phyloP scores from a whole-genome alignment of 2,797 vertebrate genomes.

The Enteromius paludinosus region DNA sequence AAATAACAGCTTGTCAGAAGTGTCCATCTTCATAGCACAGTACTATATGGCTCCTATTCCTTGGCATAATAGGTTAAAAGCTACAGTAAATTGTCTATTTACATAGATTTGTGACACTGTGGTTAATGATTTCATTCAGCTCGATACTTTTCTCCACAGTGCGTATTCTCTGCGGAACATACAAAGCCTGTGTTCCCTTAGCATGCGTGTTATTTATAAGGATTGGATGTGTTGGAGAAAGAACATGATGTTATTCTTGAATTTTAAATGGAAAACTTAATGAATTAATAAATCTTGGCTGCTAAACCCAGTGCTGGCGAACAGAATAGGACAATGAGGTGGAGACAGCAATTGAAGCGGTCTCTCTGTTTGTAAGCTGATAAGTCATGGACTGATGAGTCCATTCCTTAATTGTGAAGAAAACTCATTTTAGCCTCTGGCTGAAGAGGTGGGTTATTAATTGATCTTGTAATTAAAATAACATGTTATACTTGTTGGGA shows the following conservation, averaged over 20 bases:
- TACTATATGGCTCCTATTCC: slow-evolving; percentile 43
- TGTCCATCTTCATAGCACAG: slow-evolving; percentile 42
- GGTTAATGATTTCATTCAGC: slow-evolving; percentile 66
- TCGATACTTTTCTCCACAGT: slow-evolving; percentile 51
- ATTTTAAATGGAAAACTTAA: slow-evolving; percentile 81
- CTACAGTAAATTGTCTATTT: slow-evolving; percentile 59
- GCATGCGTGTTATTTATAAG: slow-evolving; percentile 75
- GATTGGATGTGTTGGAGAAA: slow-evolving; percentile 71
- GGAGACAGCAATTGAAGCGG: slow-evolving; percentile 75
- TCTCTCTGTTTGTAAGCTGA: slow-evolving; percentile 81
- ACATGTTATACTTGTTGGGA: slow-evolving; percentile 64
- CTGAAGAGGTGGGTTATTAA: slow-evolving; percentile 82
- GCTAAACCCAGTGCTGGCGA: slow-evolving; percentile 71
- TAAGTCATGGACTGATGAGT: slow-evolving; percentile 85
- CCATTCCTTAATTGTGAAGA: slow-evolving; percentile 80
- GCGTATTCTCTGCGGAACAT: slow-evolving; percentile 33
- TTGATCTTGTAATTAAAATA: slow-evolving; percentile 81
- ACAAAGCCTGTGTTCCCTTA: slow-evolving; percentile 55
- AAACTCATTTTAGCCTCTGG: slow-evolving; percentile 79
- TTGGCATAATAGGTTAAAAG: slow-evolving; percentile 41
- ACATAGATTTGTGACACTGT: slow-evolving; percentile 57
- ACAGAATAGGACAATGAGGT: slow-evolving; percentile 77
- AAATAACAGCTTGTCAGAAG: slow-evolving; percentile 51
- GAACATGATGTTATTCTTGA: slow-evolving; percentile 77
- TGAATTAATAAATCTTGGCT: slow-evolving; percentile 85